These are phyloP conservation scores for Steatocranus sp. DNA, from an alignment of 2,797 vertebrate genomes.

Conservation along the genomic window DNA sequence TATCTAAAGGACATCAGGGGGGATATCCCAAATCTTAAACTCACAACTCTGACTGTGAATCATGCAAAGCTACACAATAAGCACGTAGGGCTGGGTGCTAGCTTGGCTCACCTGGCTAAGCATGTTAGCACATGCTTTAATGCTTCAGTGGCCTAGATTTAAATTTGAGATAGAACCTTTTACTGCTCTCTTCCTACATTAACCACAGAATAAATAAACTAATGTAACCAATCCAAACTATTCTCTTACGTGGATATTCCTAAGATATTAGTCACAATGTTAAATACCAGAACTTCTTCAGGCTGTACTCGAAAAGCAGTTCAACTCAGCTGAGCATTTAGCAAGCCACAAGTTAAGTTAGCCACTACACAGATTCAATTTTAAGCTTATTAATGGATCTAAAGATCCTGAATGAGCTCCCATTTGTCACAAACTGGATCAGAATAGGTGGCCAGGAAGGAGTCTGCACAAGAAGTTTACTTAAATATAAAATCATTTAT, in stretches of 20 bases:
- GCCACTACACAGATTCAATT: background rate
- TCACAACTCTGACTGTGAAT: background rate
- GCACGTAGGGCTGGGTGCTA: background rate
- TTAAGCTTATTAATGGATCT: background rate
- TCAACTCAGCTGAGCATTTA: background rate
- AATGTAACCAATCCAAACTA: background rate
- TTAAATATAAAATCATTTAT: background rate
- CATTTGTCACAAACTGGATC: background rate
- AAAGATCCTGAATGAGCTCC: background rate
- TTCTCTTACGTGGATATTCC: background rate
- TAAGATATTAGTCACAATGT: background rate
- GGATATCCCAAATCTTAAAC: background rate
- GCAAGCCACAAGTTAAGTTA: background rate
- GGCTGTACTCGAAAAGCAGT: background rate
- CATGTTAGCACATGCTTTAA: background rate
- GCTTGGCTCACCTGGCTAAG: background rate
- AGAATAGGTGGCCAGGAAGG: background rate
- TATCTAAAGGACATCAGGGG: background rate
- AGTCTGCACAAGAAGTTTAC: background rate
- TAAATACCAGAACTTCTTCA: background rate
- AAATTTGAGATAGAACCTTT: background rate
- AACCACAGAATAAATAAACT: background rate
- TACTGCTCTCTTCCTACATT: background rate
- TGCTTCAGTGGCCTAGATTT: background rate
- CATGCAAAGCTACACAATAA: background rate